Evolutionary conservation across 2,797 vertebrate genomes (phyloP).

Genomic region (Acanthurus leucopareius): DNA sequence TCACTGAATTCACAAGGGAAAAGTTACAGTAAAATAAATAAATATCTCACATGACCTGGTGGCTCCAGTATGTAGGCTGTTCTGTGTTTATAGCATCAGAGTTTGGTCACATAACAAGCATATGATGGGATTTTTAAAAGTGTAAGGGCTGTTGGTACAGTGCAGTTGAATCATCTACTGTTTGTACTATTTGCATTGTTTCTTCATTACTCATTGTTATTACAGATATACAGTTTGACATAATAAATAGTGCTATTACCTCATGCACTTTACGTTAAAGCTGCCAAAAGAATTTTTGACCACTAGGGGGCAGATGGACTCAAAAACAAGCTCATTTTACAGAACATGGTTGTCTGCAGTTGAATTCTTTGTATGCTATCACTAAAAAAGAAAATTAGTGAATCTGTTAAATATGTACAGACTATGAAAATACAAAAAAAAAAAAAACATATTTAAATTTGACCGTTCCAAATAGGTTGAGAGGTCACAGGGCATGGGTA

Average conservation of each 20-base stretch:
- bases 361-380: too few species aligned
- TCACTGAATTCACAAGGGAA: conserved; percentile 53
- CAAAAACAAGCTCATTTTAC: not conserved
- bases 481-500: too few species aligned
- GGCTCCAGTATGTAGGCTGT: conserved; percentile 1
- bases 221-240: not conserved
- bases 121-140: conserved; percentile 5
- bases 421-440: too few species aligned
- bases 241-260: not conserved
- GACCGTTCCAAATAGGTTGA: too few species aligned
- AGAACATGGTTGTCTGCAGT: not conserved
- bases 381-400: too few species aligned
- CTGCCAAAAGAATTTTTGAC: not conserved
- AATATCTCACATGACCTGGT: conserved; percentile 29
- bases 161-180: not conserved
- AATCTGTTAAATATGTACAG: too few species aligned
- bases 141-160: not conserved
- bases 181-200: not conserved
- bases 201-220: not conserved
- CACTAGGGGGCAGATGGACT: not conserved
- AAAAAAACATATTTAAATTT: too few species aligned
- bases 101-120: not conserved
- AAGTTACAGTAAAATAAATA: conserved; percentile 60
- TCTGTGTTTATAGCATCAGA: not conserved
- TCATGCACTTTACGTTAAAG: not conserved